phyloP scores from a whole-genome alignment of 2,888 invertebrate species.

The Lasioglossum oenotherae region DNA sequence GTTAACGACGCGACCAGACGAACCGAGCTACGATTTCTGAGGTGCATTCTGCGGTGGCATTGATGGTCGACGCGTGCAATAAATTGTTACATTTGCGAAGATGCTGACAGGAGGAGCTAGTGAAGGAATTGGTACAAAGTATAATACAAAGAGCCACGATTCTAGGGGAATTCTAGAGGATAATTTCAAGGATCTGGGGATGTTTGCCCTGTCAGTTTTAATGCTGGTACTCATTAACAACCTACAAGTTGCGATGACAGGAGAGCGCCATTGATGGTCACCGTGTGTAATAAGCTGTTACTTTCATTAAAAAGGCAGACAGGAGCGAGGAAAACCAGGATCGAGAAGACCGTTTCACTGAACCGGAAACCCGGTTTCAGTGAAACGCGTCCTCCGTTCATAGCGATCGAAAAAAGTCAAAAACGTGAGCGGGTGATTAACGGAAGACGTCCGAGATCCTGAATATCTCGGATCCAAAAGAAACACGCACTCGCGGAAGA shows the following conservation, averaged over 20 bases:
- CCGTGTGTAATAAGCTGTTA: background rate
- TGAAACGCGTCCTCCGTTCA: background rate
- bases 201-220: background rate
- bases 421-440: background rate
- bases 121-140: background rate
- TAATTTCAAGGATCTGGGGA: background rate
- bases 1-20: background rate
- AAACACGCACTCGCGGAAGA: background rate
- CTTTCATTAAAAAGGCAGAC: background rate
- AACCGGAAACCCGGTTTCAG: constrained; percentile 1
- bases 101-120: background rate
- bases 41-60: background rate
- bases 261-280: background rate
- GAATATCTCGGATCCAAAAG: background rate
- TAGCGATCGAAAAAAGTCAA: background rate
- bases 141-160: background rate
- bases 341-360: background rate
- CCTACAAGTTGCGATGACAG: background rate
- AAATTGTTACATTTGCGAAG: background rate
- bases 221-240: background rate
- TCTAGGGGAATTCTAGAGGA: background rate
- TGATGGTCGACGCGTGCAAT: background rate
- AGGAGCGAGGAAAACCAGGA: background rate
- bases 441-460: background rate
- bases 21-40: background rate